Evolutionary conservation across 2,888 invertebrate species (phyloP).

Genomic region (Trichogramma evanescens): DNA sequence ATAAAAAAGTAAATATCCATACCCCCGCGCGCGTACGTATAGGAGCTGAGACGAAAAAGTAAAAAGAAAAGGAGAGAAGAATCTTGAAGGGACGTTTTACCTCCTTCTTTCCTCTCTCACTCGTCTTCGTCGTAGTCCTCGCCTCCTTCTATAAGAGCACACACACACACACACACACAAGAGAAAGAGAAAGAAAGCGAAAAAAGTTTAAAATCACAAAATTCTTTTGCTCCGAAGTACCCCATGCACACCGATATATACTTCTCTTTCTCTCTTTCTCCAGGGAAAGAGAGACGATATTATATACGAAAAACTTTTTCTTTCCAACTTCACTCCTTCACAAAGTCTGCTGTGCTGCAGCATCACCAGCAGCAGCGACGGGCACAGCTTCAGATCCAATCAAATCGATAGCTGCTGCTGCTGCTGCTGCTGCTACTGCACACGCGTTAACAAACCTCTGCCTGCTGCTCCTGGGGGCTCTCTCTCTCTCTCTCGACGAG

Average conservation of each 20-base stretch:
- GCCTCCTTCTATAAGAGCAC: not conserved
- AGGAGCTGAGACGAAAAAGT: too few relatives aligned
- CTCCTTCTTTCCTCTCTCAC: too few relatives aligned
- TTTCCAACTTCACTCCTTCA: not conserved
- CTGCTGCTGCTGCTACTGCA: too few relatives aligned
- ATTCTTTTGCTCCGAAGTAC: conserved; percentile 19
- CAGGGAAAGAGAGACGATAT: conserved; percentile 2
- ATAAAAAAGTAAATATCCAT: too few relatives aligned
- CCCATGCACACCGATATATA: conserved; percentile 12
- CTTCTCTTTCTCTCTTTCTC: conserved; percentile 11
- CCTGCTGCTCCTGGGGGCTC: not conserved
- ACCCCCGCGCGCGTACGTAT: too few relatives aligned
- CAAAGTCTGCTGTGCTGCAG: not conserved
- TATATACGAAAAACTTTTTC: conserved; percentile 5
- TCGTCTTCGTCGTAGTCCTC: not conserved
- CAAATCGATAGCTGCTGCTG: conserved; percentile 12
- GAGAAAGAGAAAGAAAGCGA: not conserved
- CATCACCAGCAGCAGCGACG: not conserved
- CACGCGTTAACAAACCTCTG: conserved; percentile 16
- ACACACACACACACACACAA: too few relatives aligned
- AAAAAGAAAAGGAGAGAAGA: too few relatives aligned
- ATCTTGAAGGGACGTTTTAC: too few relatives aligned
- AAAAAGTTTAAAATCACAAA: conserved; percentile 23
- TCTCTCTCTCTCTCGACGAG: too few relatives aligned
- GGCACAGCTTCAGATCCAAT: conserved; percentile 12